Percentiles rank a stretch among this genome's conserved stretches.
phyloP scores from a whole-genome alignment of 2,888 invertebrate genomes.

The Atherix ibis region DNA sequence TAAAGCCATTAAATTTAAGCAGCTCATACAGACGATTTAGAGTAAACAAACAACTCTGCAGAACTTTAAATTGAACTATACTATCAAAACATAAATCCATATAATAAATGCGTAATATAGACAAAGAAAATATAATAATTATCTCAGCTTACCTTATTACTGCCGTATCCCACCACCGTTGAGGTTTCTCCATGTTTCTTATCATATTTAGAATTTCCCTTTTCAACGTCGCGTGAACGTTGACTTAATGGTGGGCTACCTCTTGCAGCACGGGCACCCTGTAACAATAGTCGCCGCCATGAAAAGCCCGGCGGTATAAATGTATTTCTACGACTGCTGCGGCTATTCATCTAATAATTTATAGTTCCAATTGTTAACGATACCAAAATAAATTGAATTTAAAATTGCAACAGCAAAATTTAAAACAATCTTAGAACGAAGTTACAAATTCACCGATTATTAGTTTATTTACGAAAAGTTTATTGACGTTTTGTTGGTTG shows the following conservation, averaged over 20 bases:
- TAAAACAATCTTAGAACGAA: too few relatives aligned
- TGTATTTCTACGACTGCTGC: conserved; percentile 8
- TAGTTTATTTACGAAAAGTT: too few relatives aligned
- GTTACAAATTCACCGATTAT: too few relatives aligned
- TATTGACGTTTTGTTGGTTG: too few relatives aligned
- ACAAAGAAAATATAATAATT: not conserved
- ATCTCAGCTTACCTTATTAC: conserved; percentile 3
- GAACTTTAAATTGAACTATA: too few relatives aligned
- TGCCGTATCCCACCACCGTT: not conserved
- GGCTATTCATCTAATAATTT: conserved; percentile 1
- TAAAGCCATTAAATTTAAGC: too few relatives aligned
- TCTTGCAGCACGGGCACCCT: conserved; percentile 13
- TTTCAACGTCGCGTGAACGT: conserved; percentile 14
- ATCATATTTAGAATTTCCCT: conserved; percentile 11
- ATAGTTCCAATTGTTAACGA: not conserved
- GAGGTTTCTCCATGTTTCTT: conserved; percentile 9
- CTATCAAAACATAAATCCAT: too few relatives aligned
- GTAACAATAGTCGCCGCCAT: conserved; percentile 12
- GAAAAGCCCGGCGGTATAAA: conserved; percentile 13
- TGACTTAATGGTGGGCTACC: conserved; percentile 12
- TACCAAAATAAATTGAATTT: not conserved
- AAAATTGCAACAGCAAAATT: too few relatives aligned
- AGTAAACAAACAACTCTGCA: too few relatives aligned
- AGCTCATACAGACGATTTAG: too few relatives aligned
- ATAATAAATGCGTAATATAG: too few relatives aligned